Conservation (phyloP, 2,797 vertebrate species). For the Scarus forsteni region DNA sequence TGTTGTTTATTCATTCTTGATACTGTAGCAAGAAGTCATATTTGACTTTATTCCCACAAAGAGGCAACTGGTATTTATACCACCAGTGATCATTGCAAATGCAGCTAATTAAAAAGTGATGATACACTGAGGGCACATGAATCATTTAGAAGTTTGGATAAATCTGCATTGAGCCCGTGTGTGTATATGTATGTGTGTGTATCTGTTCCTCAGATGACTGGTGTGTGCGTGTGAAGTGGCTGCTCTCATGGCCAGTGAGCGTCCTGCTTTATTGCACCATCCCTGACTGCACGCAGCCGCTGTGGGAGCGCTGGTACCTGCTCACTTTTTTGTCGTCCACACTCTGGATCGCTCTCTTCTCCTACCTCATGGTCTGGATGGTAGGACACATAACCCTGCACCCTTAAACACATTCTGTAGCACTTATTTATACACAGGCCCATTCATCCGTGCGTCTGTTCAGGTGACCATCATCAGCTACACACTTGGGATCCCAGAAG, state of each 20-base stretch:
- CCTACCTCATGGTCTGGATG: constrained; percentile 93
- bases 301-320: constrained; percentile 87
- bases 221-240: constrained; percentile 77
- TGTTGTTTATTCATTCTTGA: neutral
- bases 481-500: constrained; percentile 87
- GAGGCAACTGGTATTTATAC: too few relatives aligned
- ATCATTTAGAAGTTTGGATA: constrained; percentile 46
- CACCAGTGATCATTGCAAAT: constrained; percentile 8
- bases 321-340: constrained; percentile 85
- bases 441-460: constrained; percentile 15
- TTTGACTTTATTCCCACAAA: neutral
- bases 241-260: constrained; percentile 84
- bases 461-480: constrained; percentile 88
- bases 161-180: constrained; percentile 35
- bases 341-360: constrained; percentile 88
- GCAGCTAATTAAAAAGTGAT: constrained; percentile 41
- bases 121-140: constrained; percentile 17
- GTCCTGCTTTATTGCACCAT: constrained; percentile 82
- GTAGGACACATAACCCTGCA: constrained; percentile 62
- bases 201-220: constrained; percentile 65
- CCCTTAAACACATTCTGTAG: too few relatives aligned
- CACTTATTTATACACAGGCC: fast-evolving
- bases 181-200: constrained; percentile 1
- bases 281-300: constrained; percentile 82
- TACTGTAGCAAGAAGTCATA: neutral